Evolutionary conservation across 2,888 invertebrate species (phyloP), one percentile per base, ranked within the genome.

Genomic region (Rhagonycha lutea): DNA sequence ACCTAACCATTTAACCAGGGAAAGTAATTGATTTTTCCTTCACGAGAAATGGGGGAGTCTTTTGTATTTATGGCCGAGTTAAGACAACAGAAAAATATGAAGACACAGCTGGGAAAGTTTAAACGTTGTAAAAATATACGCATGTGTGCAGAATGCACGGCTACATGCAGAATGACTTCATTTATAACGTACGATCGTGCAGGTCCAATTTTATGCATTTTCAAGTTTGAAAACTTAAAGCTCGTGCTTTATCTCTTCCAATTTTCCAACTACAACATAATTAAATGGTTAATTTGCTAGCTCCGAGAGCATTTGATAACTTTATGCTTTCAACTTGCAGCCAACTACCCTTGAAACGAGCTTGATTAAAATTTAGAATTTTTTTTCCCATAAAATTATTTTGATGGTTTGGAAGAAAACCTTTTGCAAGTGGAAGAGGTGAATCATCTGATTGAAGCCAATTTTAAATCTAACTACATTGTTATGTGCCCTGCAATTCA

Each of bases 61-160:
- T 82, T 82, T 80, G 79, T 84, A 83, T 84, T 83, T 84, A 84
- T 85, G 81, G 83, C 80, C 78, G 81, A 83, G 81, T 83, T 84
- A 83, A 84, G 84, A 84, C 83, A 84, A 84, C 84, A 78, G 78
- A 78, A 74, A 81, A 74, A 82, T 79, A 83, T 26, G 69, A 32
- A 62, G 83, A 79, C 83, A 83, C 85, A 85, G 83, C 83, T 86
- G 85, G 74, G 78, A 75, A 75, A 74, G 79, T 81, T 80, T 83
- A 82, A 83, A 83, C 80, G 82, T 80, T 81, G 81, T 81, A 83
- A 84, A 85, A 84, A 84, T 84, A 83, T 77, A 82, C 80, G 80
- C 81, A 80, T 82, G 80, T 80, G 82, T 78, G 79, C 75, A 65
- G 77, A 74, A 76, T 74, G 74, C 72, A 75, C 71, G 71, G 12